Conservation (phyloP, 2,888 invertebrate species). For the Drosophila phalerata region DNA sequence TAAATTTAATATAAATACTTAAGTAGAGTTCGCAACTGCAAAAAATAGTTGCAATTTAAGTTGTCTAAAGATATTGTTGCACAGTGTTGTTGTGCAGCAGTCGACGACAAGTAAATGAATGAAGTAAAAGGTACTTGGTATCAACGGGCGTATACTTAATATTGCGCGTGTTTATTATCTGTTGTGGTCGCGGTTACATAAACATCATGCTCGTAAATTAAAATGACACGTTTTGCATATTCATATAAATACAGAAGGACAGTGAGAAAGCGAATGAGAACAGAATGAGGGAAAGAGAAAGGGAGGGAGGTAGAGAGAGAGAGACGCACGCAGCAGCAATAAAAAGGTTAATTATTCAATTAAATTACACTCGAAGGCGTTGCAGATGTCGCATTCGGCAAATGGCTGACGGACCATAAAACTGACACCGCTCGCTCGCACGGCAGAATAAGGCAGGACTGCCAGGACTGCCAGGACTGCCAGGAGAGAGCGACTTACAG, state of each 20-base stretch:
- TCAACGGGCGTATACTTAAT: constrained; percentile 73
- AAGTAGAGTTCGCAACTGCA: not conserved
- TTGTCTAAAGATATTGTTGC: constrained; percentile 5
- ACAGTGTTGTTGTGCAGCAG: not conserved
- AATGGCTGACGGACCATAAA: constrained; percentile 78
- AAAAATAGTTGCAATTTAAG: constrained; percentile 14
- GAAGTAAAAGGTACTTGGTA: not conserved
- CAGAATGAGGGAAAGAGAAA: constrained; percentile 6
- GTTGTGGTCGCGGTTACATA: constrained; percentile 58
- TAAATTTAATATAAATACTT: constrained; percentile 9
- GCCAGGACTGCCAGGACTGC: not conserved
- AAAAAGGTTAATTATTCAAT: constrained; percentile 80
- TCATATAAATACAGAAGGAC: constrained; percentile 33
- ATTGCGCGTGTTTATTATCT: constrained; percentile 81
- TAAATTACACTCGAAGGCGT: constrained; percentile 83
- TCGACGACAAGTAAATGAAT: not conserved
- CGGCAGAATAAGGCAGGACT: constrained; percentile 61
- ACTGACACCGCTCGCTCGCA: constrained; percentile 72
- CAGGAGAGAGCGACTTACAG: not conserved
- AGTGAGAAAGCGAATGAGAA: not conserved
- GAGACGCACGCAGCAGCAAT: constrained; percentile 62
- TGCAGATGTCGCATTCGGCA: constrained; percentile 72
- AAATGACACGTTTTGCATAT: constrained; percentile 82
- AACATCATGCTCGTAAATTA: constrained; percentile 80
- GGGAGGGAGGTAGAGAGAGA: constrained; percentile 1